phyloP scores from a whole-genome alignment of 2,113 vertebrate genomes.

The Microtus montanus region DNA sequence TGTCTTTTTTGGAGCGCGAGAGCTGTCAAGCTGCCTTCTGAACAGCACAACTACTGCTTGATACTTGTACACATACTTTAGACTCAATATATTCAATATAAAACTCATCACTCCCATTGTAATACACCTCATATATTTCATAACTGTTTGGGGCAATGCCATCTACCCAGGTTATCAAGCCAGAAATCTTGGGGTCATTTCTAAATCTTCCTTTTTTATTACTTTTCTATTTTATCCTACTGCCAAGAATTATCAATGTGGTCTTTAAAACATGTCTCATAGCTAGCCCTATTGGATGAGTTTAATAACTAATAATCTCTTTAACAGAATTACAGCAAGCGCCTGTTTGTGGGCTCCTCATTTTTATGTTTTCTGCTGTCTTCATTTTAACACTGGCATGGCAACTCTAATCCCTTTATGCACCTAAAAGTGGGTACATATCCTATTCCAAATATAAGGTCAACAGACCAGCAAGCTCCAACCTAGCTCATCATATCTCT shows the following conservation, averaged over 20 bases:
- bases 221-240: background rate
- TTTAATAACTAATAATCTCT: background rate
- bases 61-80: background rate
- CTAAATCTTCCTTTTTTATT: background rate
- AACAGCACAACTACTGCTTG: background rate
- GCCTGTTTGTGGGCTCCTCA: background rate
- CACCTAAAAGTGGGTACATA: background rate
- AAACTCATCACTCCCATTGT: background rate
- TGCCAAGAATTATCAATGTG: background rate
- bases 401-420: background rate
- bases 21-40: background rate
- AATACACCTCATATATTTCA: background rate
- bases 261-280: constrained; percentile 4
- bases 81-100: background rate
- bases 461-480: background rate
- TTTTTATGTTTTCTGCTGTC: background rate
- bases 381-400: background rate
- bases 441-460: background rate
- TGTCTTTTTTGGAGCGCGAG: background rate
- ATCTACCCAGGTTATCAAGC: background rate
- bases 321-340: background rate
- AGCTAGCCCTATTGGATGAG: background rate
- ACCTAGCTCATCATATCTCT: background rate
- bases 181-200: constrained; percentile 17
- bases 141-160: background rate